A percentile compares a stretch with the other conserved stretches of the same genome.
Evolutionary conservation across 2,113 vertebrate species (phyloP).

Genomic region (Taxidea taxus): DNA sequence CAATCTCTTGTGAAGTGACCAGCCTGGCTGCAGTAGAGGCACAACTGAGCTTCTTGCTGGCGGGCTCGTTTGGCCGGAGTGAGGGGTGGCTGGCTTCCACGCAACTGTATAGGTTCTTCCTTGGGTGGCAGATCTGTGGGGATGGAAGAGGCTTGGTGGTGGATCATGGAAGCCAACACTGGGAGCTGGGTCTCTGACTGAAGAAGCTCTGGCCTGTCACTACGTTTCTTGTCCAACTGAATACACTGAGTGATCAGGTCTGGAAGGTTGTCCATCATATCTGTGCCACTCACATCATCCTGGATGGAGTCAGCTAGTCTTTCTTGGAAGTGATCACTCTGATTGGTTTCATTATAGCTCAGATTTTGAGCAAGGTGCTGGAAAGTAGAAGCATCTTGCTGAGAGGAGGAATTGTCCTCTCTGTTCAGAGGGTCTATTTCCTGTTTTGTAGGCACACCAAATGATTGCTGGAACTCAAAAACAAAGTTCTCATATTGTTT

Average conservation of each 20-base stretch:
- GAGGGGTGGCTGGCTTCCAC: slow-evolving; percentile 17
- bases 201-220: slow-evolving; percentile 48
- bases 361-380: slow-evolving; percentile 35
- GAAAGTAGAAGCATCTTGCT: neutral
- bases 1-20: slow-evolving; percentile 65
- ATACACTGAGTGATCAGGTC: slow-evolving; percentile 66
- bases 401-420: neutral
- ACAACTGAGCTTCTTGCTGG: slow-evolving; percentile 57
- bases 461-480: slow-evolving; percentile 18
- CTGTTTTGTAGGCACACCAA: neutral
- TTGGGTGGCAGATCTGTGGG: neutral
- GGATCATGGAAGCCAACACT: neutral
- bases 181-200: neutral
- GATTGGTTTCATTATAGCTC: neutral
- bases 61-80: slow-evolving; percentile 50
- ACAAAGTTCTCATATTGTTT: slow-evolving; percentile 51
- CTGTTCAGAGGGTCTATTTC: slow-evolving; percentile 23
- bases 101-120: neutral
- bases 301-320: neutral
- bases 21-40: slow-evolving; percentile 49
- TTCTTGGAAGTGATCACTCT: neutral
- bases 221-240: slow-evolving; percentile 55
- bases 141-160: neutral
- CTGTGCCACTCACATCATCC: neutral
- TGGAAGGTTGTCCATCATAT: slow-evolving; percentile 48